phyloP scores from a whole-genome alignment of 2,888 invertebrate genomes.

The Perithous albicinctus region DNA sequence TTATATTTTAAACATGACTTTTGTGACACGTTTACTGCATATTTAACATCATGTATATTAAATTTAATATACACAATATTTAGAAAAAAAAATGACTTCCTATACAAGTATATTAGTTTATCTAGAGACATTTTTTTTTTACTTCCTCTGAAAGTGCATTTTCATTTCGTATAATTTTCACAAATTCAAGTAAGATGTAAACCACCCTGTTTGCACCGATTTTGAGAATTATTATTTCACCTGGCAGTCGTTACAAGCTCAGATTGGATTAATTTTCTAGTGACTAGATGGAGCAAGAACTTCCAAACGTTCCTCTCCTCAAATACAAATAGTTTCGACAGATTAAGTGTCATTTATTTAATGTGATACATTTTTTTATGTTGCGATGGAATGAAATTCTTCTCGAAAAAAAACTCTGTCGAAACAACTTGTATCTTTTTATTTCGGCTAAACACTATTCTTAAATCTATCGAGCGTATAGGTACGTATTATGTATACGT shows the following conservation, averaged over 20 bases:
- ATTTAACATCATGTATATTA: too few relatives aligned
- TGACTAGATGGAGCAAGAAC: conserved; percentile 82
- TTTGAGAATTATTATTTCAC: conserved; percentile 24
- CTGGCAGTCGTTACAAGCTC: conserved; percentile 61
- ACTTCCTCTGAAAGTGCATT: not conserved
- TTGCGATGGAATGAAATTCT: not conserved
- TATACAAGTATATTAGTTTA: too few relatives aligned
- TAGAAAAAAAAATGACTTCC: too few relatives aligned
- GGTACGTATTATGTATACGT: conserved; percentile 74
- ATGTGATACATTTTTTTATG: conserved; percentile 18
- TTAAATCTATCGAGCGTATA: conserved; percentile 73
- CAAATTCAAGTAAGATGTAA: not conserved
- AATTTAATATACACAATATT: too few relatives aligned
- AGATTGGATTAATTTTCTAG: conserved; percentile 76
- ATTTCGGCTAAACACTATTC: conserved; percentile 74
- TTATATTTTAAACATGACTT: too few relatives aligned
- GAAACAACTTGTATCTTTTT: conserved; percentile 60
- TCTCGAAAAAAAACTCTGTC: conserved; percentile 12
- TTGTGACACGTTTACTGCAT: too few relatives aligned
- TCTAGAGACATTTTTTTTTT: too few relatives aligned
- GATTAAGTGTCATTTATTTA: conserved; percentile 29
- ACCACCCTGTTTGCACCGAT: not conserved
- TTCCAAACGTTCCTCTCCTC: conserved; percentile 53
- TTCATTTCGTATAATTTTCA: not conserved
- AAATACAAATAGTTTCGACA: conserved; percentile 52